Base-by-base conservation (phyloP, 2,797 vertebrate genomes). In the Lepilemur ruficaudatus region DNA sequence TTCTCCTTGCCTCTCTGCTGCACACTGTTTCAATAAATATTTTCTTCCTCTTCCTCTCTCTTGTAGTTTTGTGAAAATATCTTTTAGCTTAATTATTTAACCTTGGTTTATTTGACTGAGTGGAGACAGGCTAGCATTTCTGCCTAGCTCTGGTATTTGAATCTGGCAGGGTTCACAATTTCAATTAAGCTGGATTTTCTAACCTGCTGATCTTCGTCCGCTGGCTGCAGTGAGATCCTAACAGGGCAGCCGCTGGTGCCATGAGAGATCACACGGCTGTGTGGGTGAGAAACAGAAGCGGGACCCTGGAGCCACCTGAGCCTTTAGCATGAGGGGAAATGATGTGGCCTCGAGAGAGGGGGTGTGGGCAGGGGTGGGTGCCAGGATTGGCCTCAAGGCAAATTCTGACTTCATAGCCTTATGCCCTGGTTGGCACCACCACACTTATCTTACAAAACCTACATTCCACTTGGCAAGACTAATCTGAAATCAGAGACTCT, bases 11-110 rank as follows among this genome's bases (percentile, higher is more conserved):
- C 98, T 94, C 80, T 97, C 88, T 96, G 95, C 94, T 87, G 79
- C 97, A 97, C 96, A 93, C 95, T 96, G 97, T 98, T 98, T 98
- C 97, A 97, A 13, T 97, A 96, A 94, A 80, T 93, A 98, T 96
- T 98, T 96, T 97, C 73, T 98, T 96, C 84, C 32, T 69, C 35
- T 92, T 98, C 93, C 76, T 94, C 55, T 85, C 94, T 80, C 70
- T 96, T 82, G 32, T 97, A 82, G 22, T 97, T 98, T 97, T 91
- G 88, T 87, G 55, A 73, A 97, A 96, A 96, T 48, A 14, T 23
- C 94, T 94, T 98, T 97, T 88, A 97, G 73, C 96, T 93, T 97
- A 0, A 1, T 69, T 79, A 89, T 88, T 87, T 97, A 91, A 83
- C 86, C 89, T 95, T 94, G 80, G 95, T 93, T 96, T 95, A 76